These are phyloP conservation scores for Leuciscus waleckii DNA, from an alignment of 2,797 vertebrate species.

Conservation along the genomic window DNA sequence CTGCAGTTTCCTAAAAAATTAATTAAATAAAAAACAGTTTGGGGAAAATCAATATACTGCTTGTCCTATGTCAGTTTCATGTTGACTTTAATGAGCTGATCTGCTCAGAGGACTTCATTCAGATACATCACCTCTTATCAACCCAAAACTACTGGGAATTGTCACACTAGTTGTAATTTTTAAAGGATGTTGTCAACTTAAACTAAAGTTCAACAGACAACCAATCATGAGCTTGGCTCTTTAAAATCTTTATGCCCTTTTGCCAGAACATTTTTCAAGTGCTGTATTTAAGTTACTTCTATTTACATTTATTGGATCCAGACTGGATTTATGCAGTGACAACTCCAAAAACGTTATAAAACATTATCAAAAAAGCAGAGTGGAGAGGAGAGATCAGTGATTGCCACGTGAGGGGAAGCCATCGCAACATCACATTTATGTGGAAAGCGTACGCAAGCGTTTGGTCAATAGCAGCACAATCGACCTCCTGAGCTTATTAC, in stretches of 20 bases:
- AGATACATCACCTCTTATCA: background rate
- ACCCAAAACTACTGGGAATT: background rate
- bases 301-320: no score
- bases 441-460: conserved; percentile 61
- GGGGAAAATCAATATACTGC: no score
- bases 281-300: background rate
- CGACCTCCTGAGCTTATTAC: conserved; percentile 61
- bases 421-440: conserved; percentile 53
- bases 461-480: conserved; percentile 64
- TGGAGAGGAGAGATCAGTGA: conserved; percentile 59
- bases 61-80: no score
- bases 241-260: background rate
- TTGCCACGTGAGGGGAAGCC: conserved; percentile 63
- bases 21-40: no score
- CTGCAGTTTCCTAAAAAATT: background rate
- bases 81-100: conserved; percentile 7
- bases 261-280: background rate
- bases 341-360: no score
- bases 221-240: background rate
- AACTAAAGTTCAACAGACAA: background rate
- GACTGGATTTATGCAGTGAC: background rate
- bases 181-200: background rate
- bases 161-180: background rate
- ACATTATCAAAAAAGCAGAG: no score
- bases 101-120: conserved; percentile 11